These are phyloP conservation scores for Psilopsiagon aymara DNA, from an alignment of 2,113 vertebrate genomes.

Conservation along the genomic window DNA sequence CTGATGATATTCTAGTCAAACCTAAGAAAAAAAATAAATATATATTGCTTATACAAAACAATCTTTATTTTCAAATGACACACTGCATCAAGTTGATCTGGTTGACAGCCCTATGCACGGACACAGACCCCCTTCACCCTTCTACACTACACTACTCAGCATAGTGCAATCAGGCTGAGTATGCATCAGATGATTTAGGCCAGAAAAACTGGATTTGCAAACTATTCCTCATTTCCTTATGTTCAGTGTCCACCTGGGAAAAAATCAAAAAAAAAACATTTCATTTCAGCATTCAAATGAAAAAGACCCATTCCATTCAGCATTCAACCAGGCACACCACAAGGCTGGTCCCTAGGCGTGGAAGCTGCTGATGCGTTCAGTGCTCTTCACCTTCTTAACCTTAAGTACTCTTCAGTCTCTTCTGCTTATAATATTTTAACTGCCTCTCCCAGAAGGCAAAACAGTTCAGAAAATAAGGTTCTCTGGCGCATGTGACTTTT, in stretches of 20 bases:
- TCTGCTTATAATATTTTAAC: background rate
- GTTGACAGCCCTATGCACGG: background rate
- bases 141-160: background rate
- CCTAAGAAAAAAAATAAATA: background rate
- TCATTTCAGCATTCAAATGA: background rate
- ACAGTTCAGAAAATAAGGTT: background rate
- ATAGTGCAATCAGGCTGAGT: background rate
- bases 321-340: background rate
- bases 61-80: slow-evolving; percentile 42
- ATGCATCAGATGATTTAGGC: background rate
- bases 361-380: background rate
- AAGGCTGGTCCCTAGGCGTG: background rate
- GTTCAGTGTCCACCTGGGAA: background rate
- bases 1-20: background rate
- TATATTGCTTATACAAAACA: background rate
- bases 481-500: background rate
- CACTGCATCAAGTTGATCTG: background rate
- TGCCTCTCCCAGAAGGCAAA: background rate
- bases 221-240: background rate
- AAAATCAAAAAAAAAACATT: background rate
- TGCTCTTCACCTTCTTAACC: background rate
- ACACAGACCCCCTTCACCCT: background rate
- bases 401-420: background rate
- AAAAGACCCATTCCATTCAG: background rate
- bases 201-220: background rate